A percentile compares a stretch with the other conserved stretches of the same genome.
Conservation (phyloP, 2,888 invertebrate species). For the Caenorhabditis sp. region DNA sequence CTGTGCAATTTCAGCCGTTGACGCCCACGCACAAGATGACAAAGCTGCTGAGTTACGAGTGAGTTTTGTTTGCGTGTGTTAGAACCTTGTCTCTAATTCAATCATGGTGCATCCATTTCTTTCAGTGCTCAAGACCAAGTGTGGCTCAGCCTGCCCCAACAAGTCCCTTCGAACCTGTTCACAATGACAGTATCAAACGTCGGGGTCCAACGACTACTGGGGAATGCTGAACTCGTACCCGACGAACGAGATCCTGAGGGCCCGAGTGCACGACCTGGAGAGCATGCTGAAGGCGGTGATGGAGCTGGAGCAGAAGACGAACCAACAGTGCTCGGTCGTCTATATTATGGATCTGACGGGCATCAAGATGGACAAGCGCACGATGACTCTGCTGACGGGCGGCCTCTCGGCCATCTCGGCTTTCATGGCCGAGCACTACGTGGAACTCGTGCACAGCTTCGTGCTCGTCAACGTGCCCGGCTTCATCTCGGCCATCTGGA, state of each 20-base stretch:
- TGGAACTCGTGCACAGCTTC: conserved; percentile 75
- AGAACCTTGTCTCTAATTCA: neutral
- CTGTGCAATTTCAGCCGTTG: conserved; percentile 5
- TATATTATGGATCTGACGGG: conserved; percentile 78
- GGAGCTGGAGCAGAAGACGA: conserved; percentile 72
- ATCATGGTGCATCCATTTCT: neutral
- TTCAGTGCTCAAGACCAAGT: conserved; percentile 4
- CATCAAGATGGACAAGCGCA: conserved; percentile 70
- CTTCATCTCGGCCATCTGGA: conserved; percentile 74
- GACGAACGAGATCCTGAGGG: conserved; percentile 72
- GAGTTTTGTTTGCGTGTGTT: neutral
- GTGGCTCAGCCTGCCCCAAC: neutral
- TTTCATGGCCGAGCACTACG: conserved; percentile 77
- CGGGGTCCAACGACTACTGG: conserved; percentile 74
- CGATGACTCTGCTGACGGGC: conserved; percentile 65
- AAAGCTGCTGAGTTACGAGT: conserved; percentile 12
- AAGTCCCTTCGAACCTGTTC: conserved; percentile 15
- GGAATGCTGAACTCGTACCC: conserved; percentile 76
- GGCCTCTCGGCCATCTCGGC: conserved; percentile 75
- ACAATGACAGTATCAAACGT: conserved; percentile 12
- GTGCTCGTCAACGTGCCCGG: conserved; percentile 77
- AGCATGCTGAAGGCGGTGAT: conserved; percentile 75
- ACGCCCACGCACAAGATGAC: conserved; percentile 7
- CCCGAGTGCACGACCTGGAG: conserved; percentile 76
- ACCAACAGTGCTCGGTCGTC: conserved; percentile 73